Evolutionary conservation across 2,888 invertebrate genomes (phyloP), one percentile per base, ranked within the genome.

Genomic region (Nineta flava): DNA sequence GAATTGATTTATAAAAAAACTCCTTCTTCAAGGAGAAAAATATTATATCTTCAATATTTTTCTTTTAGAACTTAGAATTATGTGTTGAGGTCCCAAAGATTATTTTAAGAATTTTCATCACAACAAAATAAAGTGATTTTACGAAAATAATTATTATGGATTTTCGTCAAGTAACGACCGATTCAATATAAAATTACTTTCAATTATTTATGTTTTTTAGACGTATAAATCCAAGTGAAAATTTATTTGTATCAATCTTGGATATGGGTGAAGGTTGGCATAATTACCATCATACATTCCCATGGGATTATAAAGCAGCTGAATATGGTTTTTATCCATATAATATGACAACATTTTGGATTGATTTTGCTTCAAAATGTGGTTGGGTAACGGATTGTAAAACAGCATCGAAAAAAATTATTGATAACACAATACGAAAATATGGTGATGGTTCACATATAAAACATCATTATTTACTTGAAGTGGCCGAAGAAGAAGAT

Each of bases 331-430:
- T 26, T 15, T 47, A 47, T 41, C 60, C 74, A 53, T 62, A 76
- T 21, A 86, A 86, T 61, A 46, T 74, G 0, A 83, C 85, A 6
- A 81, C 84, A 0, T 60, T 73, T 43, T 61, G 81, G 43, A 71
- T 87, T 47, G 79, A 87, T 59, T 60, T 72, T 15, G 82, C 81
- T 63, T 74, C 79, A 0, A 67, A 65, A 55, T 63, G 84, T 46
- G 76, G 81, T 15, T 81, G 79, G 76, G 86, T 81, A 1, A 84
- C 82, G 61, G 82, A 85, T 61, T 64, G 81, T 58, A 79, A 81
- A 58, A 62, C 71, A 52, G 78, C 81, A 0, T 75, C 81, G 0
- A 66, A 72, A 9, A 66, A 72, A 0, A 62, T 75, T 2, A 62
- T 77, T 6, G 58, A 62, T 50, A 60, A 66, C 12, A 69, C 77